Conservation (phyloP, 2,888 invertebrate genomes). For the Leucophenga maculata region DNA sequence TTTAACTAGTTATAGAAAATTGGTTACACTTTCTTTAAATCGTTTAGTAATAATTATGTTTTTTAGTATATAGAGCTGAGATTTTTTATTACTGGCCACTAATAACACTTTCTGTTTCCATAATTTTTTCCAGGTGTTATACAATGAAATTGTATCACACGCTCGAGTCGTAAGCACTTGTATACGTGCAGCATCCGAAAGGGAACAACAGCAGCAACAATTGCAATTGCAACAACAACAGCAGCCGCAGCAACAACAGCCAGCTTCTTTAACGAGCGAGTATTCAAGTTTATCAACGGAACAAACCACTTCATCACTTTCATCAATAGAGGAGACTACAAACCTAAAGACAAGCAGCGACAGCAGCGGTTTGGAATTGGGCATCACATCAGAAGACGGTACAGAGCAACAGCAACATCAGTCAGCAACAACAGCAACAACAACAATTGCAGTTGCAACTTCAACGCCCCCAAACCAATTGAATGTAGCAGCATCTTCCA, state of each 20-base stretch:
- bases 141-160: conserved; percentile 93
- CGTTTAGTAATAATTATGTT: background rate
- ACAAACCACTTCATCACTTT: conserved; percentile 57
- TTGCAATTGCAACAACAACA: conserved; percentile 46
- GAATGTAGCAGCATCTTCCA: background rate
- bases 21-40: conserved; percentile 9
- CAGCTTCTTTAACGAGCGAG: conserved; percentile 56
- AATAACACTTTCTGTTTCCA: conserved; percentile 29
- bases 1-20: background rate
- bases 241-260: conserved; percentile 53
- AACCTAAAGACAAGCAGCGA: conserved; percentile 38
- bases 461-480: conserved; percentile 9
- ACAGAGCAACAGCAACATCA: conserved; percentile 31
- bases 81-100: conserved; percentile 3
- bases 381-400: conserved; percentile 15
- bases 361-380: conserved; percentile 22
- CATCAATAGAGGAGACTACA: conserved; percentile 56
- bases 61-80: conserved; percentile 16
- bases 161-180: conserved; percentile 87
- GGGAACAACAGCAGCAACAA: conserved; percentile 60
- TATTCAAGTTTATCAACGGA: conserved; percentile 61
- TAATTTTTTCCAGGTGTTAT: conserved; percentile 82
- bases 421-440: conserved; percentile 27
- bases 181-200: conserved; percentile 80
- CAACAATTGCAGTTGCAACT: conserved; percentile 7